Evolutionary conservation across 2,888 invertebrate species (phyloP).

Genomic region (Cancer borealis): DNA sequence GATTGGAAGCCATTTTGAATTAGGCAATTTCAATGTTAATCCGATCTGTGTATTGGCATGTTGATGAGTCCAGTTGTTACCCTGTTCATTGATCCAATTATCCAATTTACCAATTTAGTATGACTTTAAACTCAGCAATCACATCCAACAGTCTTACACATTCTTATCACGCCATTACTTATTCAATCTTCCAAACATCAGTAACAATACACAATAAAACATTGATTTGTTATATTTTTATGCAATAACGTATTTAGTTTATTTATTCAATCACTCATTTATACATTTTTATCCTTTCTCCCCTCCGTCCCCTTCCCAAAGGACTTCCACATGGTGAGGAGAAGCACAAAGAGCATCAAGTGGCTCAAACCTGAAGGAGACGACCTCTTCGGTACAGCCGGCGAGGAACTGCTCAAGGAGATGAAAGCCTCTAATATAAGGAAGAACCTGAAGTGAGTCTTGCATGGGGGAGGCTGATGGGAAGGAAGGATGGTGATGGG

Average conservation of each 20-base stretch:
- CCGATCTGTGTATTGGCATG: not conserved
- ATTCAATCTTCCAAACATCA: not conserved
- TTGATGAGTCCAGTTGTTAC: not conserved
- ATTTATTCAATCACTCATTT: not conserved
- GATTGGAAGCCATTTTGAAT: too few relatives aligned
- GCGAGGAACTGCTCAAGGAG: conserved; percentile 54
- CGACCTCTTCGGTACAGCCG: conserved; percentile 60
- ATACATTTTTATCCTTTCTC: not conserved
- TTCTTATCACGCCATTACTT: not conserved
- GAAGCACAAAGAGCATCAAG: not conserved
- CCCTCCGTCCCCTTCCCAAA: not conserved
- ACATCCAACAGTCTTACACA: not conserved
- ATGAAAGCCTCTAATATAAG: conserved; percentile 63
- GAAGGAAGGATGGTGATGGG: not conserved
- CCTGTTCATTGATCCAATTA: not conserved
- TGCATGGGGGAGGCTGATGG: not conserved
- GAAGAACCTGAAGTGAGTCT: conserved; percentile 54
- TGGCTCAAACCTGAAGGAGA: conserved; percentile 34
- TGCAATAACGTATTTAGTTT: not conserved
- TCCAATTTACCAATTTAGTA: not conserved
- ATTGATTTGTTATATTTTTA: not conserved
- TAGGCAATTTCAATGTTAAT: not conserved
- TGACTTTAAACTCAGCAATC: not conserved
- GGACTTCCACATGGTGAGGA: conserved; percentile 2
- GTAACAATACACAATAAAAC: not conserved